Evolutionary conservation across 2,888 invertebrate species (phyloP).

Genomic region (Apocheima hispidaria): DNA sequence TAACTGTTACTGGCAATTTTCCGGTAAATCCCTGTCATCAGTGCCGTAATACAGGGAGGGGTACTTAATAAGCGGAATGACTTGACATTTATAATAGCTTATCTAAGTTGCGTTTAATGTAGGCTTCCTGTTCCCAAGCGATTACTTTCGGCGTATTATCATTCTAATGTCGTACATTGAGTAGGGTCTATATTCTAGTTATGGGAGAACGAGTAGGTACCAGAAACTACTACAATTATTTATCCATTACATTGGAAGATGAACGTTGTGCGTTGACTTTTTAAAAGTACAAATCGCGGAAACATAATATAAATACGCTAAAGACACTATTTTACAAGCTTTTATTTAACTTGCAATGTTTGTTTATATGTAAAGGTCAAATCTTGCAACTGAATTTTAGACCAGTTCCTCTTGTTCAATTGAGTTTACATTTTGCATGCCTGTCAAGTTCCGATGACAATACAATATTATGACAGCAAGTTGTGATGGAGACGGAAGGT

Average conservation of each 20-base stretch:
- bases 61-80: conserved; percentile 24
- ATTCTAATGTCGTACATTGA: neutral
- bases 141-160: conserved; percentile 2
- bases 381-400: too few species aligned
- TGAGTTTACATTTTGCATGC: too few species aligned
- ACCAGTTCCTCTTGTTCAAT: too few species aligned
- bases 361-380: too few species aligned
- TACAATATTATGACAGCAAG: too few species aligned
- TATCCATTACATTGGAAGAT: neutral
- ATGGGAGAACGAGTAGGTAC: neutral
- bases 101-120: conserved; percentile 23
- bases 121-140: conserved; percentile 29
- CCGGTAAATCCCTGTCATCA: conserved; percentile 46
- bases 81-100: conserved; percentile 31
- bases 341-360: too few species aligned
- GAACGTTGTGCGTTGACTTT: neutral
- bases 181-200: neutral
- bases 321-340: too few species aligned
- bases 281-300: too few species aligned
- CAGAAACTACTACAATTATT: neutral
- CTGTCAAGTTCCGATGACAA: too few species aligned
- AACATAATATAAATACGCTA: too few species aligned
- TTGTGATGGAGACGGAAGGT: too few species aligned
- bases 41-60: conserved; percentile 30
- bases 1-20: conserved; percentile 52